A percentile compares a stretch with the other conserved stretches of the same genome.
These are phyloP conservation scores for Leptothorax acervorum DNA, from an alignment of 2,888 invertebrate genomes.

Conservation along the genomic window DNA sequence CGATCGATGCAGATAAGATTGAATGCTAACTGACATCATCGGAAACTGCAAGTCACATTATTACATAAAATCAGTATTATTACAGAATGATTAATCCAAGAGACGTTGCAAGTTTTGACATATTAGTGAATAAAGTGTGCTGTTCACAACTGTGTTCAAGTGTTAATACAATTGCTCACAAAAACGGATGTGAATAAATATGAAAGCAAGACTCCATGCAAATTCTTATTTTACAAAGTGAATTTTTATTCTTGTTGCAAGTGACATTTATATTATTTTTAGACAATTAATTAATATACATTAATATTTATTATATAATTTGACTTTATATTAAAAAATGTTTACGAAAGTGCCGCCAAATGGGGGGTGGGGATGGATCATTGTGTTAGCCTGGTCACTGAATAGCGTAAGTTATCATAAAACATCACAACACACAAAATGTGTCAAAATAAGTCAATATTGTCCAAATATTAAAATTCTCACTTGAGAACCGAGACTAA, in stretches of 20 bases:
- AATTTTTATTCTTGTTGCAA: conserved; percentile 3
- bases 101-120: background rate
- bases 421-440: background rate
- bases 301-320: background rate
- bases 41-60: conserved; percentile 21
- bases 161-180: background rate
- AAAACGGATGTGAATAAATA: background rate
- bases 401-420: conserved; percentile 87
- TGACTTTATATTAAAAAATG: conserved; percentile 27
- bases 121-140: background rate
- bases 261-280: background rate
- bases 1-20: conserved; percentile 24
- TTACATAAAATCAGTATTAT: conserved; percentile 19
- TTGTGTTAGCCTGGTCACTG: conserved; percentile 88
- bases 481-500: background rate
- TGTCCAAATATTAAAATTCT: background rate
- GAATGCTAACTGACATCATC: background rate
- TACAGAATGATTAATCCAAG: conserved; percentile 4
- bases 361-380: conserved; percentile 90
- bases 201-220: background rate
- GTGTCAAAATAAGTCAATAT: background rate
- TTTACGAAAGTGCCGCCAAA: conserved; percentile 86
- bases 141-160: too few relatives aligned
- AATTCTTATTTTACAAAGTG: conserved; percentile 5
- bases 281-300: background rate